These are phyloP conservation scores for Ctenodactylus gundi DNA, from an alignment of 2,113 vertebrate species.

Conservation along the genomic window DNA sequence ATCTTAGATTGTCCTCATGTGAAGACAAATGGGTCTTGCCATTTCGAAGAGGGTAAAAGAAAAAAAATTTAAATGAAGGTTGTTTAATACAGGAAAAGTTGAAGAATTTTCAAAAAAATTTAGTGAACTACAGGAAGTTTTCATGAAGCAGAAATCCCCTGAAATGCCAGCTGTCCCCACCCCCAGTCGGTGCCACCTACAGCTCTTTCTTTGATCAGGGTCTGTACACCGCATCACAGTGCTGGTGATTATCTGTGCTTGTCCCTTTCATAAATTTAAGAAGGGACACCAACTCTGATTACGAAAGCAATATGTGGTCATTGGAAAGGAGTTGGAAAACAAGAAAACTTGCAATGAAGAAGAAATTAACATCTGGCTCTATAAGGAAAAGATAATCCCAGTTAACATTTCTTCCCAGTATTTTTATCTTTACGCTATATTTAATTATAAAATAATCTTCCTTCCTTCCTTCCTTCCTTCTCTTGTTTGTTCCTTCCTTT, in stretches of 20 bases:
- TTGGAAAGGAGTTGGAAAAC: not conserved
- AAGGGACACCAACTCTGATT: not conserved
- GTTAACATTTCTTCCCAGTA: not conserved
- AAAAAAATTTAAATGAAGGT: conserved; percentile 35
- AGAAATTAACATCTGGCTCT: not conserved
- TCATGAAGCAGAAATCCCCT: not conserved
- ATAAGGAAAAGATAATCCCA: not conserved
- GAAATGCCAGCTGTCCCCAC: not conserved
- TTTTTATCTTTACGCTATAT: not conserved
- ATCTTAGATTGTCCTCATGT: conserved; percentile 38
- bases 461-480: not conserved
- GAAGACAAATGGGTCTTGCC: conserved; percentile 40
- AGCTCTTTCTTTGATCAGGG: not conserved
- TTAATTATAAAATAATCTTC: not conserved
- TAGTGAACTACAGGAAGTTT: not conserved
- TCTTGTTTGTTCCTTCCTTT: not conserved
- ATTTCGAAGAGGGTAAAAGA: conserved; percentile 35
- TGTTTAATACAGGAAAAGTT: conserved; percentile 49
- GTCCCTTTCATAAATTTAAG: not conserved
- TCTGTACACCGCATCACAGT: not conserved
- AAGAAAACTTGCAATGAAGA: not conserved
- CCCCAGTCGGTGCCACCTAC: not conserved
- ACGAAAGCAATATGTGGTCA: not conserved
- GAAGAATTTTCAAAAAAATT: conserved; percentile 36
- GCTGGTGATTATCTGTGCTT: not conserved